These are phyloP conservation scores for Verasper variegatus DNA, from an alignment of 2,113 vertebrate genomes.

Conservation along the genomic window DNA sequence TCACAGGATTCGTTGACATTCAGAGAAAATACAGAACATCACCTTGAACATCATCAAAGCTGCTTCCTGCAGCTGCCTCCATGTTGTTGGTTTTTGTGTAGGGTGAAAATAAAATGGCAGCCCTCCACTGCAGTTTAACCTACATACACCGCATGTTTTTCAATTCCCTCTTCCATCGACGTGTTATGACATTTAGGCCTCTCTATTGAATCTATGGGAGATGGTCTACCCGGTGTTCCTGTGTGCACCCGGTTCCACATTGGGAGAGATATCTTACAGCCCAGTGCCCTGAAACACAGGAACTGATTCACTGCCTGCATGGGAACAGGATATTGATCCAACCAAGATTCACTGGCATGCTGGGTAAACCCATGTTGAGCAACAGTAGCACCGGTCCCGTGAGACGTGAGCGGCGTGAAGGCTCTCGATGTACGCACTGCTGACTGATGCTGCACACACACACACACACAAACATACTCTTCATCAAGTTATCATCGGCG, in stretches of 20 bases:
- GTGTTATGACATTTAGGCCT: slow-evolving; percentile 33
- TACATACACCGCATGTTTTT: slow-evolving; percentile 18
- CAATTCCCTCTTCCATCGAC: slow-evolving; percentile 8
- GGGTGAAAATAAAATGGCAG: slow-evolving; percentile 51
- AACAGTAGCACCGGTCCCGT: slow-evolving; percentile 33
- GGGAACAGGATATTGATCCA: slow-evolving; percentile 67
- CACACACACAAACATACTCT: slow-evolving; percentile 6
- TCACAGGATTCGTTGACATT: no score
- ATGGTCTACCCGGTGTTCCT: slow-evolving; percentile 23
- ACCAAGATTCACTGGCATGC: slow-evolving; percentile 48
- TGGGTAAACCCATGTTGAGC: slow-evolving; percentile 47
- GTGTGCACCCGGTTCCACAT: slow-evolving; percentile 18
- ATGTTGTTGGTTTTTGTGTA: slow-evolving; percentile 41
- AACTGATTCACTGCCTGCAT: slow-evolving; percentile 46
- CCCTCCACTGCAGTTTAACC: slow-evolving; percentile 13
- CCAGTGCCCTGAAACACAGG: slow-evolving; percentile 38
- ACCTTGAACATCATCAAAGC: neutral
- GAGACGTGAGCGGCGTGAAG: slow-evolving; percentile 30
- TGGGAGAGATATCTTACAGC: slow-evolving; percentile 31
- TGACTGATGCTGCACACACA: slow-evolving; percentile 1
- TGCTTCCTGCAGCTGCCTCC: slow-evolving; percentile 10
- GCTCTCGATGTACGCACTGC: slow-evolving; percentile 7
- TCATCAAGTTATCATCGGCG: slow-evolving; percentile 37
- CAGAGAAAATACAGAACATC: no score
- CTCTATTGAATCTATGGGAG: slow-evolving; percentile 10